Base-by-base conservation (phyloP, 2,797 vertebrate species). In the Microhierax caerulescens region DNA sequence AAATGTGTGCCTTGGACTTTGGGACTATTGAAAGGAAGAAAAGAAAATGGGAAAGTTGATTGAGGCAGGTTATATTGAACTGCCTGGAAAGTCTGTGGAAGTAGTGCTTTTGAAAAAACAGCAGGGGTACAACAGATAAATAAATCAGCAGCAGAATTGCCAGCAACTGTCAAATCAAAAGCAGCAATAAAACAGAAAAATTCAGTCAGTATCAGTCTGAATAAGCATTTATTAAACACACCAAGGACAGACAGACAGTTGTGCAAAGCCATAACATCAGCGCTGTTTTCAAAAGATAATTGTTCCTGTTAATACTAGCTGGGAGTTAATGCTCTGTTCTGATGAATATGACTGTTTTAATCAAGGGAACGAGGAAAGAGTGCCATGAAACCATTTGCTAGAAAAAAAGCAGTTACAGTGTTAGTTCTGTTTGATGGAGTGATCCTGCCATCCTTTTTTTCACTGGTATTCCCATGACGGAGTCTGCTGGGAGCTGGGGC, bases 151-250 rank as follows among this genome's bases (percentile, higher is more conserved):
- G 67, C 80, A 78, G 76, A 90, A 95, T 61, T 95, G 53, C 91
- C 89, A 95, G 64, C 82, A 95, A 73, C 77, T 93, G 78, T 97
- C 96, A 96, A 94, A 96, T 89, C 77, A 85, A 90, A 96, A 94
- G 45, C 50, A 76, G 47, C 25, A 78, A 32, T 85, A 61, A 60
- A 76, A 21, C 53, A 86, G 78, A 95, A 96, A 59, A 79, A 69
- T 39, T 54, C n/a, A 91, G 86, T 23, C 56, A 77, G 53, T 74
- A 87, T 80, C 80, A 50, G 70, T 60, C 83, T 79, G 77, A 92
- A 82, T 76, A 70, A 70, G 45, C 45, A 61, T 93, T 85, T 90
- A 88, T 94, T 93, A 75, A 93, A 87, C 47, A 47, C 63, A 43
- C 48, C 86, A 85, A 96, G 84, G 94, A 83, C 88, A 91, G 79